Percentiles rank a stretch among this genome's conserved stretches.
Evolutionary conservation across 2,113 vertebrate genomes (phyloP).

Genomic region (Podarcis cretensis): DNA sequence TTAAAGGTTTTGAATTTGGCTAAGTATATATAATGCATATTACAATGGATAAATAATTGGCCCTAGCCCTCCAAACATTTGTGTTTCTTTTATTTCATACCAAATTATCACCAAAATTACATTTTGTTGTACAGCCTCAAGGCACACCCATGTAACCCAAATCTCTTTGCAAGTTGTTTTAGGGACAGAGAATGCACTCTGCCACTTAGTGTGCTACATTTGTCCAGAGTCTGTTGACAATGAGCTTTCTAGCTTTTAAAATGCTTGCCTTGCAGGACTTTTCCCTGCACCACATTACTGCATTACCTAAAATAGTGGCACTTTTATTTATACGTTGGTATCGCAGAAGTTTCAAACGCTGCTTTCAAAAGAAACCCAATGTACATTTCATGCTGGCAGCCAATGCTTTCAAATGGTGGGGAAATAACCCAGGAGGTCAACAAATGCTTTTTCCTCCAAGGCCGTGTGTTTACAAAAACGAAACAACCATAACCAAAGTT

Average conservation of each 20-base stretch:
- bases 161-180: neutral
- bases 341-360: neutral
- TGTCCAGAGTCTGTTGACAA: neutral
- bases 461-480: neutral
- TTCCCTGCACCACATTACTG: accelerated
- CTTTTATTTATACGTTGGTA: neutral
- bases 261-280: neutral
- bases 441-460: neutral
- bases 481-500: neutral
- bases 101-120: neutral
- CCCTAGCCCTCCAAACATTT: neutral
- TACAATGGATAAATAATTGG: neutral
- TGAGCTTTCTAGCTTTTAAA: neutral
- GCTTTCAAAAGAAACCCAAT: neutral
- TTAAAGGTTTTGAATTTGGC: neutral
- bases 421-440: neutral
- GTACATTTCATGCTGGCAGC: neutral
- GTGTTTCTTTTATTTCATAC: neutral
- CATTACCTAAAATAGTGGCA: neutral
- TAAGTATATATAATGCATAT: neutral
- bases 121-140: neutral
- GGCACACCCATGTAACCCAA: neutral
- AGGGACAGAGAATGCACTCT: neutral
- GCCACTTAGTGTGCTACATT: neutral
- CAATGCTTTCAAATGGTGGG: neutral